Base-by-base conservation (phyloP, 2,797 vertebrate species). In the Acipenser transmontanus region DNA sequence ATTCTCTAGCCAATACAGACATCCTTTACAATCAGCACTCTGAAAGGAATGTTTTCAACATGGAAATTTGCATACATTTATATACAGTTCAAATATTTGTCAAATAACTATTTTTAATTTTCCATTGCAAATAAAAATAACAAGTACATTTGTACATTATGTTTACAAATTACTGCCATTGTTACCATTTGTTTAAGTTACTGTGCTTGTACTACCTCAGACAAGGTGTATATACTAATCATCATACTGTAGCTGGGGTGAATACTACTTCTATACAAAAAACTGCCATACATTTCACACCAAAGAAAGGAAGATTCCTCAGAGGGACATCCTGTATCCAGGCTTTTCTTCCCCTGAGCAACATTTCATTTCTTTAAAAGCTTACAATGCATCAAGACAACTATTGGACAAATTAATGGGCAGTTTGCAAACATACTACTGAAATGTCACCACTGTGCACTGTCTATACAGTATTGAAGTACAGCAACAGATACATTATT, bases 1-100 rank as follows among this genome's bases (percentile, higher is more conserved):
- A 66, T 85, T 82, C 84, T 88, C 88, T 89, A 85, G 83, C 83
- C 81, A 81, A 80, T 34, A 84, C 83, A 87, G 85, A 94, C 90
- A 91, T 81, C 85, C 86, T 91, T 93, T 89, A 92, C 89, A 83
- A 89, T 88, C 87, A 78, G 79, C 87, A 94, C 79, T 88, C 84
- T 86, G 68, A 89, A 88, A 91, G 89, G 88, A 93, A 93, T 92
- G 89, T 91, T 92, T 88, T 91, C 92, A 91, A 84, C 91, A 90
- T 91, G 88, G 88, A 93, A 81, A 86, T 89, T 85, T 86, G 87
- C 92, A 93, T 95, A 94, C 92, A 95, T 90, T 88, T 97, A 97
- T 97, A 92, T 97, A 95, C 93, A 97, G 80, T 82, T 91, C 88
- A 77, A 81, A 84, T 80, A 79, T 85, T 72, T 76, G 71, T 86